Evolutionary conservation across 2,888 invertebrate species (phyloP).

Genomic region (Linyphia triangularis): DNA sequence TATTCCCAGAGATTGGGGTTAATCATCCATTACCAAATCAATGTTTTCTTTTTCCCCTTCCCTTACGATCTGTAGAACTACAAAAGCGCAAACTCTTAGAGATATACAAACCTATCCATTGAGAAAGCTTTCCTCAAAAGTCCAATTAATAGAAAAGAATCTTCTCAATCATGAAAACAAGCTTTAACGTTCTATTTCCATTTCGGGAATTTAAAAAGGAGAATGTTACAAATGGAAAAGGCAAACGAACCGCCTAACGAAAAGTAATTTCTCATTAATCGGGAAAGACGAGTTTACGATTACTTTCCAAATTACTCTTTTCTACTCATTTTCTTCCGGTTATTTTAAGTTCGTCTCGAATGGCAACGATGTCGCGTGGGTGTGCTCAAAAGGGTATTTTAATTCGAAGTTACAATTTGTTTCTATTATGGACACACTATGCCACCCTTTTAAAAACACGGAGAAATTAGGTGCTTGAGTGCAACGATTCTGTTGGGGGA

Average conservation of each 20-base stretch:
- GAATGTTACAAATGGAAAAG: slow-evolving; percentile 17
- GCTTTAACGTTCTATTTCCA: neutral
- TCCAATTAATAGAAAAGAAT: slow-evolving; percentile 26
- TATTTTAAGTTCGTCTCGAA: slow-evolving; percentile 21
- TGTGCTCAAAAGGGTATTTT: slow-evolving; percentile 5
- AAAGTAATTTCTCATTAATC: slow-evolving; percentile 62
- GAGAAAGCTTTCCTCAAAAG: neutral
- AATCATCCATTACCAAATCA: slow-evolving; percentile 33
- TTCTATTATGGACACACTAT: slow-evolving; percentile 27
- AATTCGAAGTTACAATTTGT: slow-evolving; percentile 40
- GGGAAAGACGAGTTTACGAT: slow-evolving; percentile 33
- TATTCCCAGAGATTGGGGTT: slow-evolving; percentile 23
- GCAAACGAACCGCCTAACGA: slow-evolving; percentile 52
- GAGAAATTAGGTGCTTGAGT: neutral
- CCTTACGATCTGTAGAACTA: neutral
- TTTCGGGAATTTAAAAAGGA: slow-evolving; percentile 36
- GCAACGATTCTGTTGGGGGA: too few relatives aligned
- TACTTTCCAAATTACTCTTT: slow-evolving; percentile 27
- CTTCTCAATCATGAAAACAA: slow-evolving; percentile 9
- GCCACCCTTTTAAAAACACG: slow-evolving; percentile 19
- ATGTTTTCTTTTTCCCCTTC: neutral
- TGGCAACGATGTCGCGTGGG: slow-evolving; percentile 11
- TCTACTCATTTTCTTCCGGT: neutral
- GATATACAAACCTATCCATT: neutral
- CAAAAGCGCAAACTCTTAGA: neutral